Conservation (phyloP, 1,140 invertebrate species). For the Eciton burchellii region DNA sequence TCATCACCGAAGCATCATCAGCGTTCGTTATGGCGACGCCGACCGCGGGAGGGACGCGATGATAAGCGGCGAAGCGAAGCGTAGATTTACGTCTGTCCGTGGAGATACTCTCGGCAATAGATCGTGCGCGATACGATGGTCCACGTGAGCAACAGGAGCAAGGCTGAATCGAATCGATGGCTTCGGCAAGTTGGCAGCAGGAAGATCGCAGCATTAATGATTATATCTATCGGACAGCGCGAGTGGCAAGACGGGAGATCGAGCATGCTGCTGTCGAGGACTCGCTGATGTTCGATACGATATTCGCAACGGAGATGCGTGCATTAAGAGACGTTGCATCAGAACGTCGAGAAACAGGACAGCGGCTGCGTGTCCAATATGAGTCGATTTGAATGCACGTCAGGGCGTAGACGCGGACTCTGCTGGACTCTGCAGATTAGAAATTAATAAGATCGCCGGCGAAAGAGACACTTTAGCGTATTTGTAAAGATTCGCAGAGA, state of each 20-base stretch:
- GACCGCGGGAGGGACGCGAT: slow-evolving; percentile 19
- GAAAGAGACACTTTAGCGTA: too few relatives aligned
- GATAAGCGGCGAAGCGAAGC: slow-evolving; percentile 30
- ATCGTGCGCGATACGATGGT: slow-evolving; percentile 11
- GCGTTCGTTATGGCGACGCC: neutral
- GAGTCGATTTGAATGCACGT: too few relatives aligned
- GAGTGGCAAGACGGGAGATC: slow-evolving; percentile 40
- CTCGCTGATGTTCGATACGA: neutral
- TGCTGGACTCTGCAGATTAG: too few relatives aligned
- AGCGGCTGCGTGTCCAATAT: neutral
- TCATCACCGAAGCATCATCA: slow-evolving; percentile 5
- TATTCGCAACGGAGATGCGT: neutral
- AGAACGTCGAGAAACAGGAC: neutral
- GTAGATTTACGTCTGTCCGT: slow-evolving; percentile 27
- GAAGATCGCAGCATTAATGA: slow-evolving; percentile 40
- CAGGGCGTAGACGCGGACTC: too few relatives aligned
- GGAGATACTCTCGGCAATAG: slow-evolving; percentile 16
- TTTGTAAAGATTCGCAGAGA: too few relatives aligned
- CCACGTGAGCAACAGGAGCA: neutral
- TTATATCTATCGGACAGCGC: slow-evolving; percentile 68
- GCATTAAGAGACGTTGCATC: neutral
- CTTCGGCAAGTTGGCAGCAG: neutral
- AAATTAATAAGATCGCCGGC: too few relatives aligned
- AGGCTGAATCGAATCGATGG: slow-evolving; percentile 52
- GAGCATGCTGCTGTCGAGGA: slow-evolving; percentile 33